phyloP scores from a whole-genome alignment of 2,113 vertebrate genomes.

The Oenanthe melanoleuca region DNA sequence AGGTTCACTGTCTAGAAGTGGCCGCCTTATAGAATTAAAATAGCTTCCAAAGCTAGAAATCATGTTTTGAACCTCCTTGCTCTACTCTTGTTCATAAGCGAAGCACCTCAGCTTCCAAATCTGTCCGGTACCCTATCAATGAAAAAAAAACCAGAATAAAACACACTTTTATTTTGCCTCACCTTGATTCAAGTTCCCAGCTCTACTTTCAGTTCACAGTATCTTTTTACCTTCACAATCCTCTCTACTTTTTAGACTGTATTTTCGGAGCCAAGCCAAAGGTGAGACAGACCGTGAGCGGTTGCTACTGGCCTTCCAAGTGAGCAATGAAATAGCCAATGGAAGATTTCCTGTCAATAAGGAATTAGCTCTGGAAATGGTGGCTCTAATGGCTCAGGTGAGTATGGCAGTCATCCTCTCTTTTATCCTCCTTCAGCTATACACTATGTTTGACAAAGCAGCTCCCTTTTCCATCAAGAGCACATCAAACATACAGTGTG shows the following conservation, averaged over 20 bases:
- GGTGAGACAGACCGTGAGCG: conserved; percentile 88
- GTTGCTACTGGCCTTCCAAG: conserved; percentile 87
- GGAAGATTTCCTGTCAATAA: conserved; percentile 90
- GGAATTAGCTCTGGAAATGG: conserved; percentile 88
- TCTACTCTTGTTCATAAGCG: not conserved
- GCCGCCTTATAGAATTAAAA: not conserved
- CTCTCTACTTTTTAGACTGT: conserved; percentile 70
- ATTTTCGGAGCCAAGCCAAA: conserved; percentile 85
- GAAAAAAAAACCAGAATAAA: not conserved
- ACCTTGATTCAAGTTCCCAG: not conserved
- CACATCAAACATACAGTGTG: not conserved
- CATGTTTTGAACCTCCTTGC: not conserved
- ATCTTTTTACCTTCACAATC: not conserved
- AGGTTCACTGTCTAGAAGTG: not conserved
- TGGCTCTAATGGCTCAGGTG: conserved; percentile 89
- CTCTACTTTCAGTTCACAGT: not conserved
- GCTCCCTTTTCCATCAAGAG: not conserved
- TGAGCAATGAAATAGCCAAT: conserved; percentile 83
- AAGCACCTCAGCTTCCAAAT: not conserved
- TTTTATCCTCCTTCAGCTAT: not conserved
- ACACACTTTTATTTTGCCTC: not conserved
- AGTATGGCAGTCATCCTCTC: not conserved
- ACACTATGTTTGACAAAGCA: not conserved
- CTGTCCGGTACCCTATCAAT: not conserved
- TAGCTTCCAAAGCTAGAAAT: not conserved